Conservation (phyloP, 2,888 invertebrate species). For the Synanthedon andrenaeformis region DNA sequence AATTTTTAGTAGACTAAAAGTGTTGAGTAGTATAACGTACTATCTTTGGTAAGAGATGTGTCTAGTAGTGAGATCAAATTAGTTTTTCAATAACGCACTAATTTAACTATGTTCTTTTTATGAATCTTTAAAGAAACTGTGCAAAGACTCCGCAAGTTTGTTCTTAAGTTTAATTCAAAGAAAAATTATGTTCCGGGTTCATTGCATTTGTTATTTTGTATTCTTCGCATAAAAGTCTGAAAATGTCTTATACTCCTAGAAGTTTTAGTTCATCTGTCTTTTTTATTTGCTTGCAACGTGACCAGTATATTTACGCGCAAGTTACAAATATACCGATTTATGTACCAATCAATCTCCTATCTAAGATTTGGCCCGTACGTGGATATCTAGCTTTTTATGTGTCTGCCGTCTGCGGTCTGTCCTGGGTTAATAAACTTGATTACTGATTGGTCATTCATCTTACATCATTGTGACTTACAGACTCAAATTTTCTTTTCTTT, state of each 20-base stretch:
- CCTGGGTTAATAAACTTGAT: constrained; percentile 58
- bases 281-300: constrained; percentile 44
- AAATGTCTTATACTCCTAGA: constrained; percentile 24
- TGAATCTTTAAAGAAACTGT: no score
- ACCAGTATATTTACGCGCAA: constrained; percentile 44
- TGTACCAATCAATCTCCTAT: constrained; percentile 65
- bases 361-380: constrained; percentile 56
- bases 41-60: no score
- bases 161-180: no score
- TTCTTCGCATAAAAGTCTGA: constrained; percentile 30
- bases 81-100: no score
- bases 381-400: constrained; percentile 65
- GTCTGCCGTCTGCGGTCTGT: constrained; percentile 52
- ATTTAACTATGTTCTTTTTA: no score
- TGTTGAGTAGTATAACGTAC: no score
- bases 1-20: no score
- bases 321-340: constrained; percentile 55
- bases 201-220: constrained; percentile 29
- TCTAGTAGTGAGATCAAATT: no score
- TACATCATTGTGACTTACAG: constrained; percentile 61
- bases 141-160: no score
- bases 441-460: constrained; percentile 66
- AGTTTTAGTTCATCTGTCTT: constrained; percentile 29
- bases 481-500: constrained; percentile 41
- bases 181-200: constrained; percentile 19